Conservation (phyloP, 2,797 vertebrate species). For the Peromyscus aztecus region DNA sequence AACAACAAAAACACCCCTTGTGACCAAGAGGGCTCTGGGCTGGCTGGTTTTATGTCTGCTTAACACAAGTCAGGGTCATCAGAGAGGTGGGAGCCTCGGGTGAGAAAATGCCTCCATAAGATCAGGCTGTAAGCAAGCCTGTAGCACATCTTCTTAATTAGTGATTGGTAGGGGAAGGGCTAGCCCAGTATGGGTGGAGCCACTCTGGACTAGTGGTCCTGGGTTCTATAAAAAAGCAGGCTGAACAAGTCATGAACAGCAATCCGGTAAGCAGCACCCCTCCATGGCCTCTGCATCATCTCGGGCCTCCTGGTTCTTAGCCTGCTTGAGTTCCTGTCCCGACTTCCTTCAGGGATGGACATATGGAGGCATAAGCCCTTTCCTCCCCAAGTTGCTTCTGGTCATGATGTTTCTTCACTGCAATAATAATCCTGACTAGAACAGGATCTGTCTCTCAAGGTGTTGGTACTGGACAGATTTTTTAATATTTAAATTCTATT, state of each 20-base stretch:
- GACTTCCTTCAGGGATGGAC: no score
- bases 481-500: conserved; percentile 39
- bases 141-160: background rate
- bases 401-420: no score
- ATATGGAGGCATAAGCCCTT: no score
- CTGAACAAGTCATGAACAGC: no score
- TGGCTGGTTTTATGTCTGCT: background rate
- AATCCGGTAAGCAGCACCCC: background rate
- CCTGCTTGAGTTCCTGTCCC: no score
- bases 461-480: conserved; percentile 36
- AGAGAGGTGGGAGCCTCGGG: background rate
- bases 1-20: background rate
- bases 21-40: background rate
- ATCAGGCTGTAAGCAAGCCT: background rate
- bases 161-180: background rate
- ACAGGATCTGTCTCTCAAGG: background rate
- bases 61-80: background rate
- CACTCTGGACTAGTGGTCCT: background rate
- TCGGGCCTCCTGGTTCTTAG: background rate
- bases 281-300: background rate
- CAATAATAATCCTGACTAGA: background rate
- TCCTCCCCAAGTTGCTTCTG: no score
- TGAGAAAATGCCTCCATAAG: background rate
- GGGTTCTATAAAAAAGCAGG: background rate
- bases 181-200: background rate